These are phyloP conservation scores for Acropternis orthonyx DNA, from an alignment of 2,797 vertebrate genomes.

Conservation along the genomic window DNA sequence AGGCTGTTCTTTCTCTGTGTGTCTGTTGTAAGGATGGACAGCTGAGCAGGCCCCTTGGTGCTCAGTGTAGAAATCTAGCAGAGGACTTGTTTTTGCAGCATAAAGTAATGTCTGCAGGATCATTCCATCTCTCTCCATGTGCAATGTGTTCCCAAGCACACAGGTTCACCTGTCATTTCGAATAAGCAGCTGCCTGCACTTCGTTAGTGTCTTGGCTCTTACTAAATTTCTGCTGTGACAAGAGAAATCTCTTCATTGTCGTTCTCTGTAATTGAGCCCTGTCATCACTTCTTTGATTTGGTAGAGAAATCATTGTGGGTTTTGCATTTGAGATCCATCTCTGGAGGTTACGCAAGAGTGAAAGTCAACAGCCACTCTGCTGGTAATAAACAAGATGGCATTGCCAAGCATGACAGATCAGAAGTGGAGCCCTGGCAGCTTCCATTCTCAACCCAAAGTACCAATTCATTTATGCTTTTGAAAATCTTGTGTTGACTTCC, in stretches of 20 bases:
- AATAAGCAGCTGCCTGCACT: not conserved
- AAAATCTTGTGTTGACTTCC: not conserved
- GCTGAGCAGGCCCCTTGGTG: not conserved
- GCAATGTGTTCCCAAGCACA: not conserved
- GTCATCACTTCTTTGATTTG: not conserved
- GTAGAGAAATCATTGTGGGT: not conserved
- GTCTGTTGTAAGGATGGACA: not conserved
- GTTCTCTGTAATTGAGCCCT: not conserved
- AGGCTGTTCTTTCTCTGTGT: accelerated
- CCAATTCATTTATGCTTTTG: not conserved
- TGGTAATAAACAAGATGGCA: not conserved
- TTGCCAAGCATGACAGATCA: not conserved
- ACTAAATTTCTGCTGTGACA: not conserved
- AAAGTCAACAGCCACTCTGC: not conserved
- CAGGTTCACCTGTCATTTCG: not conserved
- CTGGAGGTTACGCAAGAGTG: not conserved
- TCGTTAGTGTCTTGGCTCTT: not conserved
- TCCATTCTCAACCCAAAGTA: not conserved
- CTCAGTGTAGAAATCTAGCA: not conserved
- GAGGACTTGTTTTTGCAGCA: not conserved
- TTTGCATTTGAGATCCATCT: not conserved
- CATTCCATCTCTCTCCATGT: not conserved
- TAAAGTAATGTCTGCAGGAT: not conserved
- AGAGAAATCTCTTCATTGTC: not conserved
- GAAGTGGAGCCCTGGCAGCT: not conserved